A percentile compares a stretch with the other conserved stretches of the same genome.
phyloP scores from a whole-genome alignment of 2,113 vertebrate species.

The Spermophilus dauricus region DNA sequence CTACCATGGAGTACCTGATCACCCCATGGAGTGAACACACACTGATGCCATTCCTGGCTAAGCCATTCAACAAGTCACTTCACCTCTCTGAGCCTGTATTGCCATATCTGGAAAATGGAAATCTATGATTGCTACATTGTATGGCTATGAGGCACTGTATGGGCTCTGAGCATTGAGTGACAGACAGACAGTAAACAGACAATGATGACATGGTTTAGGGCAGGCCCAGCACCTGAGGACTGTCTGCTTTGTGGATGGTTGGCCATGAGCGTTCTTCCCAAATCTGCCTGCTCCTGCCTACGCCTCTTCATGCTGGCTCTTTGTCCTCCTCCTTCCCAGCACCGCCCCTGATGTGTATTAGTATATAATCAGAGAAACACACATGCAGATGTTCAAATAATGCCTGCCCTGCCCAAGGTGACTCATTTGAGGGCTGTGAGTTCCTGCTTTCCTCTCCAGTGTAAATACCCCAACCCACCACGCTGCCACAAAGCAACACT shows the following conservation, averaged over 20 bases:
- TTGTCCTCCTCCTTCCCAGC: neutral
- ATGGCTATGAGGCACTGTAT: too few relatives aligned
- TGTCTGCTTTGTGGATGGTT: neutral
- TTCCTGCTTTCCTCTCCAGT: neutral
- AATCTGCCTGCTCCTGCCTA: neutral
- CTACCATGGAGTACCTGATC: neutral
- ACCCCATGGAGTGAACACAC: neutral
- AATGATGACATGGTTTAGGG: neutral
- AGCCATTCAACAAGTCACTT: neutral
- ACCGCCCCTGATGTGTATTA: neutral
- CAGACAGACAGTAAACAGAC: fast-evolving
- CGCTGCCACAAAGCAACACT: neutral
- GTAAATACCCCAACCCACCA: neutral
- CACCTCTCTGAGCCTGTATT: neutral
- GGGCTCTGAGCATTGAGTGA: neutral
- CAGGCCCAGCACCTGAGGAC: neutral
- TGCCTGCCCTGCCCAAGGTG: conserved; percentile 6
- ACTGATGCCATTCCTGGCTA: neutral
- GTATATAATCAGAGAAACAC: neutral
- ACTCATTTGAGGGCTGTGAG: neutral
- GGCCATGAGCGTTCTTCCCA: neutral
- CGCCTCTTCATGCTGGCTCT: neutral
- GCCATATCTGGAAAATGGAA: neutral
- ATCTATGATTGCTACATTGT: neutral
- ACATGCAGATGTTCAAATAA: neutral